A percentile compares a stretch with the other conserved stretches of the same genome.
Conservation (phyloP, 1,140 invertebrate species). For the Scaptomyza pallida region DNA sequence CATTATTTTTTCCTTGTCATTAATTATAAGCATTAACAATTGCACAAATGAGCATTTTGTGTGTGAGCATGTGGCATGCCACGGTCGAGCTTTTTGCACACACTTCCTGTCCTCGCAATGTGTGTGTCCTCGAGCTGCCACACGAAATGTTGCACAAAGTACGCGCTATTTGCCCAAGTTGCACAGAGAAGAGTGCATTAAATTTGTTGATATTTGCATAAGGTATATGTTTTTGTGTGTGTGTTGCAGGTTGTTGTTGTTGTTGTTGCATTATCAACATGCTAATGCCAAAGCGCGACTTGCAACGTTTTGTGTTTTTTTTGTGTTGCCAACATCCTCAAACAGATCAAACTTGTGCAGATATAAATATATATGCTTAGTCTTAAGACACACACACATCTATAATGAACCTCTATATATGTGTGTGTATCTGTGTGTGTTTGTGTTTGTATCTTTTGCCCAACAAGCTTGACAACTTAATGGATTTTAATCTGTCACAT, state of each 20-base stretch:
- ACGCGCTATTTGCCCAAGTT: constrained; percentile 41
- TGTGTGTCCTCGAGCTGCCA: constrained; percentile 24
- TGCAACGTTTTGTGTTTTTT: constrained; percentile 39
- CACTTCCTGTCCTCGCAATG: not conserved
- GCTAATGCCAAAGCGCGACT: constrained; percentile 33
- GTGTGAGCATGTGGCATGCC: constrained; percentile 30
- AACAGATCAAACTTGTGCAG: constrained; percentile 18
- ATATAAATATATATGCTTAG: constrained; percentile 8
- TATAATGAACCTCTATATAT: constrained; percentile 16
- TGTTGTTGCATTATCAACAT: constrained; percentile 15
- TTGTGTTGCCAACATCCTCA: constrained; percentile 40
- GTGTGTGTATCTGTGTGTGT: constrained; percentile 32
- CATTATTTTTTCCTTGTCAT: constrained; percentile 58
- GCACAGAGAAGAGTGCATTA: constrained; percentile 53
- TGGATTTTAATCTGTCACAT: constrained; percentile 82
- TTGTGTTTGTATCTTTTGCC: constrained; percentile 28
- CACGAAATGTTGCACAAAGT: constrained; percentile 17
- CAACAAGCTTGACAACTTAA: constrained; percentile 71
- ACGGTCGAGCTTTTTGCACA: not conserved
- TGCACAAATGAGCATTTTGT: constrained; percentile 14
- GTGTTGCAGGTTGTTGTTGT: constrained; percentile 28
- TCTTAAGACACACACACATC: constrained; percentile 17
- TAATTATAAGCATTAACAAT: constrained; percentile 73
- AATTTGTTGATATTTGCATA: constrained; percentile 70
- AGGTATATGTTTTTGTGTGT: constrained; percentile 10